Evolutionary conservation across 2,113 vertebrate species (phyloP).

Genomic region (Cryptoleucopteryx plumbea): DNA sequence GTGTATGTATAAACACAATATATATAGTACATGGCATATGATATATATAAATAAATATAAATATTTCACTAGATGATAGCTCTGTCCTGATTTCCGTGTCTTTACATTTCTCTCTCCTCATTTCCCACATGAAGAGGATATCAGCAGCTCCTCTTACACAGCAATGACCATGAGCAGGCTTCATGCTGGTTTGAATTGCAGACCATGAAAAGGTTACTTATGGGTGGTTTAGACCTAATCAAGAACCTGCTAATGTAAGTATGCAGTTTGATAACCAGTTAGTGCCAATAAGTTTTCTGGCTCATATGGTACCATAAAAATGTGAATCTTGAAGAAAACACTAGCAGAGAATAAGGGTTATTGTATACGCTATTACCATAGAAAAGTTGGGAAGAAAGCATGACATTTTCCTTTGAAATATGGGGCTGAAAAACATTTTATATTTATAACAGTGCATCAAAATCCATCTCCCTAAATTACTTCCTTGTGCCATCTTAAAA

Average conservation of each 20-base stretch:
- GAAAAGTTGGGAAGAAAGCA: not conserved
- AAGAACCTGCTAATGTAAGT: not conserved
- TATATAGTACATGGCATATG: not conserved
- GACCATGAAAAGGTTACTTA: not conserved
- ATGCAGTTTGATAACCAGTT: not conserved
- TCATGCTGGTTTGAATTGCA: not conserved
- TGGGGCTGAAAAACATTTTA: not conserved
- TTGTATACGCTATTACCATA: not conserved
- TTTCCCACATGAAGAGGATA: not conserved
- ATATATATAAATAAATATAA: not conserved
- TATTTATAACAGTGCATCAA: slow-evolving; percentile 20
- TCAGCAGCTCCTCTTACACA: not conserved
- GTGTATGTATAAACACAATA: not conserved
- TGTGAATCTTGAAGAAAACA: not conserved
- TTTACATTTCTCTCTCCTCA: not conserved
- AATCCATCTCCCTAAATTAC: slow-evolving; percentile 36
- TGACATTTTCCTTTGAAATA: slow-evolving; percentile 18
- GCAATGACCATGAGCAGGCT: not conserved
- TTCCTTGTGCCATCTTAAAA: not conserved
- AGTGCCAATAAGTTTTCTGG: not conserved
- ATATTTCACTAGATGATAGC: not conserved
- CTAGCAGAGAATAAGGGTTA: not conserved
- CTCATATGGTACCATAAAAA: slow-evolving; percentile 12
- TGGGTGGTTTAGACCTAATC: not conserved
- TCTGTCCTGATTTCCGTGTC: not conserved